phyloP scores from a whole-genome alignment of 2,888 invertebrate species.

The Tinea pellionella region DNA sequence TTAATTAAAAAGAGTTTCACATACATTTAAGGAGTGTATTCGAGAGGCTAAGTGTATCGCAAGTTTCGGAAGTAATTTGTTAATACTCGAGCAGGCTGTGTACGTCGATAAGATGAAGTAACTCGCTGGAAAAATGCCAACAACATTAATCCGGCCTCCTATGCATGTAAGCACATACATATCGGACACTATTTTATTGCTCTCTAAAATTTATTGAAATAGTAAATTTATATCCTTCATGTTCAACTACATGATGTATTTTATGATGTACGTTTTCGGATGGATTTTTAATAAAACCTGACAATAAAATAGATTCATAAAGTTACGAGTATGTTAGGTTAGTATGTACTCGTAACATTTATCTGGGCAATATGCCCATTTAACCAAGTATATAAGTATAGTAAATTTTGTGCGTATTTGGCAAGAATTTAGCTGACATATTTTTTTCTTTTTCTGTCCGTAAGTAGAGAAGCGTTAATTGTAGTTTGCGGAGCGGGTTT shows the following conservation, averaged over 20 bases:
- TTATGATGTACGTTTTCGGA: background rate
- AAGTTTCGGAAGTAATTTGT: background rate
- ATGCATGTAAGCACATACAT: background rate
- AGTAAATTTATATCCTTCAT: background rate
- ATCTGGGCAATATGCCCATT: conserved; percentile 30
- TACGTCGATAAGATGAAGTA: conserved; percentile 2
- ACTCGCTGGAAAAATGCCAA: background rate
- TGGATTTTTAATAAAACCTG: background rate
- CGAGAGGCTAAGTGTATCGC: background rate
- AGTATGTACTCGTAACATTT: background rate
- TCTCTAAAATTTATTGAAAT: conserved; percentile 2
- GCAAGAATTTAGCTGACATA: conserved; percentile 34
- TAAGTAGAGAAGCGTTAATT: conserved; percentile 32
- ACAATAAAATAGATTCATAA: background rate
- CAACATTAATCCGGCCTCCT: conserved; percentile 1
- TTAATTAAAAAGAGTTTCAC: background rate
- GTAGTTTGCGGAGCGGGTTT: conserved; percentile 23
- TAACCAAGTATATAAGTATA: conserved; percentile 17
- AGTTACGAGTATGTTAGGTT: background rate
- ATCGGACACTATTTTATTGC: background rate
- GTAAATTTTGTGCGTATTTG: conserved; percentile 25
- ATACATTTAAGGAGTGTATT: too few relatives aligned
- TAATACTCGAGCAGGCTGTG: background rate
- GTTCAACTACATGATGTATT: background rate
- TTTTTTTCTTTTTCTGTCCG: conserved; percentile 26